Percentiles rank a stretch among this genome's conserved stretches.
Conservation (phyloP, 92 coral and sea anemone species). For the Epizoanthus scotinus region DNA sequence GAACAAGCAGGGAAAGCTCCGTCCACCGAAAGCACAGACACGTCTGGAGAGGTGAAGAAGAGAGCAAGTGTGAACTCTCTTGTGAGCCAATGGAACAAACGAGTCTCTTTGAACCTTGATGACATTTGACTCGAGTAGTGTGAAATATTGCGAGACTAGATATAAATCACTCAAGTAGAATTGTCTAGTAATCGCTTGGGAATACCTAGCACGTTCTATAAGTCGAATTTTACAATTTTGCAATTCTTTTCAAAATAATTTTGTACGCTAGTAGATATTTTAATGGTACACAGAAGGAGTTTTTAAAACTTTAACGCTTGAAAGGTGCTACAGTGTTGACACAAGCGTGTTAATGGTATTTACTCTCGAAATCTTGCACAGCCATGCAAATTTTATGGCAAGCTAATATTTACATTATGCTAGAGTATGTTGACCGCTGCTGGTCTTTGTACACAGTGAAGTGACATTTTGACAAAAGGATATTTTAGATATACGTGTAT, state of each 20-base stretch:
- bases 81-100: conserved; percentile 36
- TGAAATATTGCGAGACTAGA: background rate
- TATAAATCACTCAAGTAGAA: background rate
- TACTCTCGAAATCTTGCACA: background rate
- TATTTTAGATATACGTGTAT: too few relatives aligned
- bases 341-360: background rate
- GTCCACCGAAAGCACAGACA: background rate
- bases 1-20: background rate
- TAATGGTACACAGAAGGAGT: background rate
- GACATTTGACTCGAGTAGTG: conserved; percentile 11
- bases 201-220: background rate
- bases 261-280: background rate
- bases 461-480: too few relatives aligned
- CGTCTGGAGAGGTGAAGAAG: background rate
- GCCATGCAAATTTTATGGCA: conserved; percentile 12
- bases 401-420: background rate
- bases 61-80: conserved; percentile 33
- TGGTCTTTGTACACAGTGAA: too few relatives aligned
- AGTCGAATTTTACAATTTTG: background rate
- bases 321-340: background rate
- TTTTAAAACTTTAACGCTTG: too few relatives aligned
- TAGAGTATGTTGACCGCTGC: background rate
- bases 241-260: background rate
- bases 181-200: background rate
- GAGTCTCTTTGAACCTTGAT: conserved; percentile 21